Percentiles rank a stretch among this genome's conserved stretches.
Evolutionary conservation across 2,888 invertebrate genomes (phyloP).

Genomic region (Leptogaster cylindrica): DNA sequence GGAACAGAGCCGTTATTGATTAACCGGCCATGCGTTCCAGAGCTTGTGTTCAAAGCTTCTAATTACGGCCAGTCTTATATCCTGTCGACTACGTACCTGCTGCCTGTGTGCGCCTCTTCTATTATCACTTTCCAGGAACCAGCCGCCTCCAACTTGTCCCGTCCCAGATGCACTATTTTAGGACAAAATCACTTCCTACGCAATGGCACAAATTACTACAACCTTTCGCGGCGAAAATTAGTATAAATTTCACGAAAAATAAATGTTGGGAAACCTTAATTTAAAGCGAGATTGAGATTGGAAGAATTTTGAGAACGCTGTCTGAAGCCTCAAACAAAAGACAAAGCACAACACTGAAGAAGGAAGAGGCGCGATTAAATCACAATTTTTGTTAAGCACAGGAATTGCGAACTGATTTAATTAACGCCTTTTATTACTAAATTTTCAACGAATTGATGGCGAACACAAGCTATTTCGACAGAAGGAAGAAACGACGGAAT

Average conservation of each 20-base stretch:
- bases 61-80: not conserved
- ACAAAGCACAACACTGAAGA: slow-evolving; percentile 27
- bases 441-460: not conserved
- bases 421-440: not conserved
- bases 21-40: slow-evolving; percentile 17
- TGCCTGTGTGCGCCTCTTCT: not conserved
- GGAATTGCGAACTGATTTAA: no score
- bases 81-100: not conserved
- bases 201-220: not conserved
- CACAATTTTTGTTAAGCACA: no score
- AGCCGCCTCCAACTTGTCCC: not conserved
- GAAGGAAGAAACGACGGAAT: slow-evolving; percentile 17
- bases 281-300: no score
- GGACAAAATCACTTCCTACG: slow-evolving; percentile 18
- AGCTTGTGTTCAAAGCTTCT: not conserved
- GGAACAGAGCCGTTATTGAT: slow-evolving; percentile 27
- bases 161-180: not conserved
- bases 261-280: no score
- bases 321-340: slow-evolving; percentile 9
- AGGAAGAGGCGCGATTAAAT: no score
- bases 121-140: not conserved
- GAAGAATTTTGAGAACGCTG: slow-evolving; percentile 9
- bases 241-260: no score
- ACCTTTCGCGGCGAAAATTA: not conserved
- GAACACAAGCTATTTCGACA: slow-evolving; percentile 12